phyloP scores from a whole-genome alignment of 2,888 invertebrate genomes.

The Drosophila lacicola region DNA sequence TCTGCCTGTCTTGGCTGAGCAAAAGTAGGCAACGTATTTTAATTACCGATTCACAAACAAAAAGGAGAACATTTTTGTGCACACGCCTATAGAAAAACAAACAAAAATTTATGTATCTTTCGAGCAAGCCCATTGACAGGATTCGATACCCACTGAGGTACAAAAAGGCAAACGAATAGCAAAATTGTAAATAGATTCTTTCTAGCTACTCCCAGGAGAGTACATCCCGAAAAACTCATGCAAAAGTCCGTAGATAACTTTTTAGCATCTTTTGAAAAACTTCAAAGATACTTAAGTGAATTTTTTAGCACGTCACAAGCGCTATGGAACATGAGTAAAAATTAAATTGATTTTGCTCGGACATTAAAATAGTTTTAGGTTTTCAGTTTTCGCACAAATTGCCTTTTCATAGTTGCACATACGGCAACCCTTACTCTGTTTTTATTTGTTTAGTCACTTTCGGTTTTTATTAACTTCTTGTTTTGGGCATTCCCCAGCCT shows the following conservation, averaged over 20 bases:
- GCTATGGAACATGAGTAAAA: conserved; percentile 64
- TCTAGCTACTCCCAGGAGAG: conserved; percentile 53
- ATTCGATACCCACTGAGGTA: conserved; percentile 6
- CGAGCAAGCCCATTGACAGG: background rate
- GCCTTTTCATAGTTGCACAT: conserved; percentile 37
- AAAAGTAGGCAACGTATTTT: background rate
- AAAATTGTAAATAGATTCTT: conserved; percentile 71
- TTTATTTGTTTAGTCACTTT: conserved; percentile 18
- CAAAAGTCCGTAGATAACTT: conserved; percentile 57
- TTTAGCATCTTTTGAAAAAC: conserved; percentile 60
- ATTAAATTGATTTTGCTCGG: conserved; percentile 75
- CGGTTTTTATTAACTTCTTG: background rate
- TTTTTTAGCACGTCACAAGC: conserved; percentile 57
- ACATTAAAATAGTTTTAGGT: conserved; percentile 58
- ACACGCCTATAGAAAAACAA: no score
- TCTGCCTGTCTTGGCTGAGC: background rate
- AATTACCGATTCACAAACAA: background rate
- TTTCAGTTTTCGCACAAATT: conserved; percentile 40
- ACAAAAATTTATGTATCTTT: background rate
- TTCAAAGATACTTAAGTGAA: conserved; percentile 78
- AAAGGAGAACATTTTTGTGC: no score
- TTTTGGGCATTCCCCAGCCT: no score
- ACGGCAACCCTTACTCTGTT: conserved; percentile 24
- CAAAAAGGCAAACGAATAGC: conserved; percentile 25
- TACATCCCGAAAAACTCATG: conserved; percentile 44